These are phyloP conservation scores for Platalea minor DNA, from an alignment of 2,797 vertebrate species.

Conservation along the genomic window DNA sequence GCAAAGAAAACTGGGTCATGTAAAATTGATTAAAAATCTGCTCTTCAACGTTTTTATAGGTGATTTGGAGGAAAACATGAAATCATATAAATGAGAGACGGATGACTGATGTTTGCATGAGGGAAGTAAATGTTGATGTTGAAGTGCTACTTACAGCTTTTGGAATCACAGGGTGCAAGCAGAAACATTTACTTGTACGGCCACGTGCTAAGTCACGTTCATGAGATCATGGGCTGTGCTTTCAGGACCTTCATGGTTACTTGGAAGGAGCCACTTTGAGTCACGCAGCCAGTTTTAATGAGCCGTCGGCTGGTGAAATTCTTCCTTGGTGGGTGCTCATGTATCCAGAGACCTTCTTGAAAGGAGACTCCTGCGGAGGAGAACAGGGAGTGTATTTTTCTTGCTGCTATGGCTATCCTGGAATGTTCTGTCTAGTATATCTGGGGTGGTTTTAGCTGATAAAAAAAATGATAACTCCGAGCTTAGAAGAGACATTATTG, in stretches of 20 bases:
- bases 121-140: not conserved
- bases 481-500: not conserved
- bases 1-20: not conserved
- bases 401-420: not conserved
- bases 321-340: not conserved
- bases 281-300: not conserved
- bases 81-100: not conserved
- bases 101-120: not conserved
- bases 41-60: not conserved
- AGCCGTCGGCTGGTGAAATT: not conserved
- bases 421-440: not conserved
- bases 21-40: not conserved
- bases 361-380: not conserved
- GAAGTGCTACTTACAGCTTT: not conserved
- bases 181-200: not conserved
- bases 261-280: not conserved
- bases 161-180: not conserved
- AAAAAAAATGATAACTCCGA: not conserved
- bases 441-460: not conserved
- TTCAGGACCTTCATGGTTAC: not conserved
- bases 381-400: not conserved
- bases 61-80: not conserved
- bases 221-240: not conserved
- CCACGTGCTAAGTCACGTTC: not conserved
- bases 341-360: not conserved